These are phyloP conservation scores for Drosophila yakuba DNA, from an alignment of 1,140 invertebrate species.

Conservation along the genomic window DNA sequence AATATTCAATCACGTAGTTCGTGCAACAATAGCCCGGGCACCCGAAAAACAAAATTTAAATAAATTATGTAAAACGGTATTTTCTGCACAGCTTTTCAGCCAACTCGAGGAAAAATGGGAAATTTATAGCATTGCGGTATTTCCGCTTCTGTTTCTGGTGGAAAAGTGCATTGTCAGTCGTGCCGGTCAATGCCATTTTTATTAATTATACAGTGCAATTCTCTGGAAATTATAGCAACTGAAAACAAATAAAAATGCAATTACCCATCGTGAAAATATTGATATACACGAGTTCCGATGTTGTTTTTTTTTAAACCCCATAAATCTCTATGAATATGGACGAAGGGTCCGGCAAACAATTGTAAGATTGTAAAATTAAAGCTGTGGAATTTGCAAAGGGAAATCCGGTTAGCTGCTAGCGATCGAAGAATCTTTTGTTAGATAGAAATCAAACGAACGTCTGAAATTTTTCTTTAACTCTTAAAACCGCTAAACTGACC, in stretches of 20 bases:
- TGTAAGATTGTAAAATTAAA: slow-evolving; percentile 1
- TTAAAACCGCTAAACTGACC: slow-evolving; percentile 16
- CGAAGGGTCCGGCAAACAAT: background rate
- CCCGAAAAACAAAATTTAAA: slow-evolving; percentile 66
- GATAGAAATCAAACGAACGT: slow-evolving; percentile 8
- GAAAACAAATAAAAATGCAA: slow-evolving; percentile 42
- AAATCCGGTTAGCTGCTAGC: slow-evolving; percentile 9
- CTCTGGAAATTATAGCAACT: slow-evolving; percentile 40
- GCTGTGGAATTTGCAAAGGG: background rate
- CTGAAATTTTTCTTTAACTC: slow-evolving; percentile 3
- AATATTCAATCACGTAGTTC: slow-evolving; percentile 82
- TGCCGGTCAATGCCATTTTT: slow-evolving; percentile 47
- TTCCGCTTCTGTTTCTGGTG: slow-evolving; percentile 58
- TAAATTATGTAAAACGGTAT: slow-evolving; percentile 74
- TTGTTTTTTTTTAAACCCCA: slow-evolving; percentile 17
- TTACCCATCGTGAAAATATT: slow-evolving; percentile 25
- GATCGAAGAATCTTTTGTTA: slow-evolving; percentile 8
- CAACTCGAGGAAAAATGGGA: slow-evolving; percentile 30
- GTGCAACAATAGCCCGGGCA: slow-evolving; percentile 60
- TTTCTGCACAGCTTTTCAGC: slow-evolving; percentile 20
- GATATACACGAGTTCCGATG: slow-evolving; percentile 27
- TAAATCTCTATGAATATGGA: slow-evolving; percentile 20
- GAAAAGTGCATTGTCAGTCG: slow-evolving; percentile 39
- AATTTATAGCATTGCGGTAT: slow-evolving; percentile 50
- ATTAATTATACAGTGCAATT: slow-evolving; percentile 54